phyloP scores from a whole-genome alignment of 2,888 invertebrate species.

The Sphaerophoria taeniata region DNA sequence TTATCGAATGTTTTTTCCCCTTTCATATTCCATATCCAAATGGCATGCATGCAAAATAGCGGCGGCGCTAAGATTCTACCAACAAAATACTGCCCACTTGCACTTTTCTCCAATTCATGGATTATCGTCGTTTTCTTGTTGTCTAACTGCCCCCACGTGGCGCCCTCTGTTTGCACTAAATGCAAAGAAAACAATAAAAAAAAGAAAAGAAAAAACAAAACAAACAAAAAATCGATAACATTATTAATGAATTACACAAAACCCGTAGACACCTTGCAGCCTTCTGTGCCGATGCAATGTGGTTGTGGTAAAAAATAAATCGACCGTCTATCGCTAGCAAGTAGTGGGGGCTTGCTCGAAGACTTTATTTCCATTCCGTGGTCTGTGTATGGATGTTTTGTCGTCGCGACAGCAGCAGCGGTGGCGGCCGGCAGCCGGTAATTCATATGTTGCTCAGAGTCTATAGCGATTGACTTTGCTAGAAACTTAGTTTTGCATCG shows the following conservation, averaged over 20 bases:
- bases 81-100: slow-evolving; percentile 65
- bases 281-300: slow-evolving; percentile 25
- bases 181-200: slow-evolving; percentile 45
- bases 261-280: slow-evolving; percentile 72
- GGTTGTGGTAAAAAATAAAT: slow-evolving; percentile 31
- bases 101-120: slow-evolving; percentile 56
- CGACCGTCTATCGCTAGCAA: slow-evolving; percentile 11
- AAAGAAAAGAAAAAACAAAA: slow-evolving; percentile 41
- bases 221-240: slow-evolving; percentile 53
- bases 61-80: slow-evolving; percentile 26
- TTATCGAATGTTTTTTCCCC: slow-evolving; percentile 57
- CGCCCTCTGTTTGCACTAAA: slow-evolving; percentile 1
- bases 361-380: slow-evolving; percentile 17
- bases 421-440: neutral
- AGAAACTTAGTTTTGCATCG: slow-evolving; percentile 54
- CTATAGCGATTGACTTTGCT: slow-evolving; percentile 49
- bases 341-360: slow-evolving; percentile 20
- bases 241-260: slow-evolving; percentile 68
- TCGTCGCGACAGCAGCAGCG: neutral
- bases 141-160: slow-evolving; percentile 11
- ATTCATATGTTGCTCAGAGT: slow-evolving; percentile 46
- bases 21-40: slow-evolving; percentile 26
- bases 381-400: neutral
- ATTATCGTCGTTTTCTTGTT: slow-evolving; percentile 1
- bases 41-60: neutral